Percentiles rank a stretch among this genome's conserved stretches.
These are phyloP conservation scores for Charanyca ferruginea DNA, from an alignment of 2,888 invertebrate genomes.

Conservation along the genomic window DNA sequence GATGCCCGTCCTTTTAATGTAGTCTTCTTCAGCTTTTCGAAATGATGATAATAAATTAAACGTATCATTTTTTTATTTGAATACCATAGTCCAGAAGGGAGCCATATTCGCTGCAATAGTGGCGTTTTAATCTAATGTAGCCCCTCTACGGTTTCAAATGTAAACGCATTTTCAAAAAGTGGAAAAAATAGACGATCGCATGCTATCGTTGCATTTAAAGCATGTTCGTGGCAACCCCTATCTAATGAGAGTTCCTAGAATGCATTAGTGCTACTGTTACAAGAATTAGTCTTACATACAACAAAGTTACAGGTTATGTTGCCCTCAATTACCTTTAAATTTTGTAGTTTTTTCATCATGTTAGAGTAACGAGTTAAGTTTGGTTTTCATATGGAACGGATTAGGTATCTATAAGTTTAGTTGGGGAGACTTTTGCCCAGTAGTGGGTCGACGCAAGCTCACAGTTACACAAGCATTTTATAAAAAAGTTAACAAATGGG, in stretches of 20 bases:
- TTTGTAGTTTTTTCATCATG: conserved; percentile 16
- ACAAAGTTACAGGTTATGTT: conserved; percentile 20
- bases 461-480: too few species aligned
- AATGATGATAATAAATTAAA: too few species aligned
- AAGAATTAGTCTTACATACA: conserved; percentile 5
- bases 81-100: too few species aligned
- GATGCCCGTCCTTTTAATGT: too few species aligned
- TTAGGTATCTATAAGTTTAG: too few species aligned
- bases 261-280: conserved; percentile 4
- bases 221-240: background rate
- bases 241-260: conserved; percentile 6
- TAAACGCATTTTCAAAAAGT: background rate
- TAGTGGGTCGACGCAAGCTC: background rate
- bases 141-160: too few species aligned
- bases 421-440: background rate
- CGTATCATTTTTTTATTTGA: too few species aligned
- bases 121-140: too few species aligned
- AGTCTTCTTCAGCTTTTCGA: too few species aligned
- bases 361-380: conserved; percentile 5
- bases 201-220: background rate
- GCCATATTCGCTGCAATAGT: too few species aligned
- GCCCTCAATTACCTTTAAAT: conserved; percentile 10
- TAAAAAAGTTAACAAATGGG: too few species aligned
- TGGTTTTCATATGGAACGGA: background rate
- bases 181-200: background rate